Base-by-base conservation (phyloP, 1,140 invertebrate species). In the Aphis craccivora region DNA sequence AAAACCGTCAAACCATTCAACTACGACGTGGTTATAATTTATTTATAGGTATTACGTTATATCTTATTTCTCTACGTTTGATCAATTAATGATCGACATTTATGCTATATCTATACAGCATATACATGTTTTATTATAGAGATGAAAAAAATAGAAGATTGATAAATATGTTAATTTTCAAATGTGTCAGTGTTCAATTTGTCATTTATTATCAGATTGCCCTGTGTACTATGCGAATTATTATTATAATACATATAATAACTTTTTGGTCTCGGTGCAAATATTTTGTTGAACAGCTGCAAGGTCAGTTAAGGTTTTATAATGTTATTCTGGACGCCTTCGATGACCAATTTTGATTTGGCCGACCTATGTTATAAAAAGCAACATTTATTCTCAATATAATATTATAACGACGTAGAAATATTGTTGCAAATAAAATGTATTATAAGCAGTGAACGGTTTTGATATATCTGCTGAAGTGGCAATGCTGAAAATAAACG, bases 191-290 rank as follows among this genome's bases (percentile, higher is more conserved):
- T 76, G 35, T 55, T 90, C 89, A 43, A 90, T 90, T 90, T 90
- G 55, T 90, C 53, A 90, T 90, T 90, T 90, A n/a, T 67, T 90
- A 90, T 90, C 89, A 90, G 89, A 90, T 90, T 60, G 43, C 23
- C 23, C 0, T 6, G 35, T 11, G 25, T 90, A 90, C 53, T 90
- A 55, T 55, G 88, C 88, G 88, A 60, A 40, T 76, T 43, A 18
- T 60, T 14, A 89, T 25, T 37, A 89, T 22, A 35, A 53, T 88
- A 88, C 18, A 45, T 35, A 30, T 30, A n/a, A 67, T 89, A 35
- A 55, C 22, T 9, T 89, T 89, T 55, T 14, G 53, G 60, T 60
- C 89, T 45, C 37, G 4, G 43, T 67, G 89, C 55, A 5, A 90
- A 90, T 43, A n/a, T 67, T 43, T 60, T 4, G 89, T 53, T 48